A percentile compares a stretch with the other conserved stretches of the same genome.
Evolutionary conservation across 2,888 invertebrate species (phyloP).

Genomic region (Pseudococcus viburni): DNA sequence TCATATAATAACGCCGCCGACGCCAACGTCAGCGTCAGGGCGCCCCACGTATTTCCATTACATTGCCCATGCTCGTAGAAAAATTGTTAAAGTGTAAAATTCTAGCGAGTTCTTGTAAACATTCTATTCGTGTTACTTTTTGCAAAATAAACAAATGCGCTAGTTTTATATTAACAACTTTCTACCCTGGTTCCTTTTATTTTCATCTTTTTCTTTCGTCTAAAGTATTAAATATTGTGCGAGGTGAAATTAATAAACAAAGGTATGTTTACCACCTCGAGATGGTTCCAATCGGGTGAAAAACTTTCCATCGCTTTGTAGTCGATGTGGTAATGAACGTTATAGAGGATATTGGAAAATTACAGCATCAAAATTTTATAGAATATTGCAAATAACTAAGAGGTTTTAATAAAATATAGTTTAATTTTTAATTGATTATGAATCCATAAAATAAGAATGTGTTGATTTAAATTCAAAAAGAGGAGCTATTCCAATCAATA

Average conservation of each 20-base stretch:
- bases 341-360: no score
- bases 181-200: neutral
- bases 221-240: neutral
- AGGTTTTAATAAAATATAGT: no score
- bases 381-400: no score
- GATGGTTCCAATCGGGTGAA: no score
- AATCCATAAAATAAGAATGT: no score
- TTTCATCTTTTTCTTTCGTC: neutral
- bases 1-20: neutral
- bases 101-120: neutral
- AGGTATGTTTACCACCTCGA: neutral
- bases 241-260: neutral
- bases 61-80: neutral
- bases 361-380: no score
- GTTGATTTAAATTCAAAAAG: no score
- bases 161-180: slow-evolving; percentile 2
- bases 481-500: no score
- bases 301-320: no score
- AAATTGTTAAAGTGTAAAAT: slow-evolving; percentile 13
- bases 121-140: neutral
- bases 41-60: slow-evolving; percentile 11
- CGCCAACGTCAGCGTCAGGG: neutral
- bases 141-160: neutral
- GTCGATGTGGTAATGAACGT: no score
- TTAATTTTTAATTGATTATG: no score